Conservation (phyloP, 2,888 invertebrate species). For the Aethes cnicana region DNA sequence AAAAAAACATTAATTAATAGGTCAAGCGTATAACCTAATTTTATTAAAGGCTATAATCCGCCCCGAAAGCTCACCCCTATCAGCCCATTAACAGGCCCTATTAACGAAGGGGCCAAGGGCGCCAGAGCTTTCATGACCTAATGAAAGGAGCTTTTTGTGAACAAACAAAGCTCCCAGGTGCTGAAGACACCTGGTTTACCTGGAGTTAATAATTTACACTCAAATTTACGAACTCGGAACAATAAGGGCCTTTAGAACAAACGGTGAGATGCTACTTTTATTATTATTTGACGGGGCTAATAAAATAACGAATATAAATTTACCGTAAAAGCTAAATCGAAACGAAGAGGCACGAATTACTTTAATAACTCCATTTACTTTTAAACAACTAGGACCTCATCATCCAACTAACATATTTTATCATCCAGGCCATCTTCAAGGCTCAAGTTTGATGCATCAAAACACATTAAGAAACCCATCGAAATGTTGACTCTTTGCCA, state of each 20-base stretch:
- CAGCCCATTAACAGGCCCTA: slow-evolving; percentile 18
- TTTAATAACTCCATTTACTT: not conserved
- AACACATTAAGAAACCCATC: slow-evolving; percentile 13
- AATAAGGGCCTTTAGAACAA: too few relatives aligned
- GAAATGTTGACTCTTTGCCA: slow-evolving; percentile 15
- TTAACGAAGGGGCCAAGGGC: slow-evolving; percentile 22
- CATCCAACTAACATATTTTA: slow-evolving; percentile 10
- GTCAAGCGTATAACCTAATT: slow-evolving; percentile 21
- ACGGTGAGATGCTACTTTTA: too few relatives aligned
- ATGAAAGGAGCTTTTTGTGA: slow-evolving; percentile 21
- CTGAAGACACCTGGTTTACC: slow-evolving; percentile 23
- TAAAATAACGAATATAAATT: too few relatives aligned
- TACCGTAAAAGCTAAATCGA: too few relatives aligned
- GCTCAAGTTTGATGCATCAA: slow-evolving; percentile 12
- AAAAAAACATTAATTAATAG: not conserved
- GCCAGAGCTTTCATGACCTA: slow-evolving; percentile 19
- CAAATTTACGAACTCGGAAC: not conserved
- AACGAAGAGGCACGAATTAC: too few relatives aligned
- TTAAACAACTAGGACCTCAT: slow-evolving; percentile 3
- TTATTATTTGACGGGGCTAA: too few relatives aligned
- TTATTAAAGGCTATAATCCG: slow-evolving; percentile 10
- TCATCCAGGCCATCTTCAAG: slow-evolving; percentile 23
- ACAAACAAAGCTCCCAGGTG: slow-evolving; percentile 12
- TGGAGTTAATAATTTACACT: slow-evolving; percentile 17
- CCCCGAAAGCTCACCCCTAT: slow-evolving; percentile 15